A percentile compares a stretch with the other conserved stretches of the same genome.
phyloP scores from a whole-genome alignment of 2,888 invertebrate species.

The Crocallis elinguaria region DNA sequence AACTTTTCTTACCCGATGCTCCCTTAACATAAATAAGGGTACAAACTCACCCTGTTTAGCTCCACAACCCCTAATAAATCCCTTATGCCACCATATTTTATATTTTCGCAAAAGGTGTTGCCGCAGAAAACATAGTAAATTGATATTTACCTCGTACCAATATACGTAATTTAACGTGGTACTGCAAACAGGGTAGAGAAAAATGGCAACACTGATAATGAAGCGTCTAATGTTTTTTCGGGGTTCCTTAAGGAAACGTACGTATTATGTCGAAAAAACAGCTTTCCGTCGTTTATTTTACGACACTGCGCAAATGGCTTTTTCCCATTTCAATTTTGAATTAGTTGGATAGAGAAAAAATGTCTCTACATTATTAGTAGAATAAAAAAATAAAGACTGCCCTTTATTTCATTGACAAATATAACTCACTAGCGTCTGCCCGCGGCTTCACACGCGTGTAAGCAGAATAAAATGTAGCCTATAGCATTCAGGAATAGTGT shows the following conservation, averaged over 20 bases:
- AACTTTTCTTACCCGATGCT: slow-evolving; percentile 29
- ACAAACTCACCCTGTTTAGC: slow-evolving; percentile 32
- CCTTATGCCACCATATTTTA: slow-evolving; percentile 52
- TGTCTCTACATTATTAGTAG: too few relatives aligned
- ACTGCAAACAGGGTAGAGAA: slow-evolving; percentile 20
- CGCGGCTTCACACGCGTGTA: too few relatives aligned
- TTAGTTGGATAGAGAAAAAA: too few relatives aligned
- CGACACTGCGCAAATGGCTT: too few relatives aligned
- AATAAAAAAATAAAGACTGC: too few relatives aligned
- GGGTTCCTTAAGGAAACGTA: neutral
- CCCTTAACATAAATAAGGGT: slow-evolving; percentile 38
- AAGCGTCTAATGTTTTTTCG: slow-evolving; percentile 12
- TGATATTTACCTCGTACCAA: slow-evolving; percentile 58
- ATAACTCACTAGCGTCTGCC: too few relatives aligned
- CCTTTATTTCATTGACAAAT: too few relatives aligned
- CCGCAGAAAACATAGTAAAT: slow-evolving; percentile 49
- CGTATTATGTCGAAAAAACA: too few relatives aligned
- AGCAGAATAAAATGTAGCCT: too few relatives aligned
- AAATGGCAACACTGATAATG: slow-evolving; percentile 24
- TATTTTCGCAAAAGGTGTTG: slow-evolving; percentile 53
- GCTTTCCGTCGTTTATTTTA: too few relatives aligned
- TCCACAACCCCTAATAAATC: slow-evolving; percentile 40
- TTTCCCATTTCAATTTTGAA: too few relatives aligned
- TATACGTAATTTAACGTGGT: slow-evolving; percentile 37
- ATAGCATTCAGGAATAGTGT: too few relatives aligned